phyloP scores from a whole-genome alignment of 2,113 vertebrate genomes.

The Otolemur garnettii region DNA sequence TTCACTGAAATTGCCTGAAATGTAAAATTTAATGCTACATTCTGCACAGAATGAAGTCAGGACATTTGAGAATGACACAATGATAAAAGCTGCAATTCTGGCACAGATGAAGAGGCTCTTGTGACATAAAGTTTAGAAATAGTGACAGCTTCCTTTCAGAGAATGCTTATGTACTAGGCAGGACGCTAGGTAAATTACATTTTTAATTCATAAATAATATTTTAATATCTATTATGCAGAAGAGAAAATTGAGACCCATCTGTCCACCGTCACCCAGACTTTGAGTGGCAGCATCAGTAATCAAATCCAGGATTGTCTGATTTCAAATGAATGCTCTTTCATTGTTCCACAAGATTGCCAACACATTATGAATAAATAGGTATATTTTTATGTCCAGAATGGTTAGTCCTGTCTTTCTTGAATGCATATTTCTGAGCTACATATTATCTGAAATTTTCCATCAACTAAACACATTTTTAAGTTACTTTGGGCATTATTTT shows the following conservation, averaged over 20 bases:
- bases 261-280: not conserved
- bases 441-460: not conserved
- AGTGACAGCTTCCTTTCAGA: not conserved
- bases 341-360: not conserved
- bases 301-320: not conserved
- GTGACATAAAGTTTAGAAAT: not conserved
- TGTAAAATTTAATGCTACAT: not conserved
- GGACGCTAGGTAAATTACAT: not conserved
- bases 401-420: not conserved
- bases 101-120: not conserved
- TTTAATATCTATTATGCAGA: not conserved
- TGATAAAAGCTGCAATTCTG: not conserved
- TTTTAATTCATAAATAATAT: conserved; percentile 13
- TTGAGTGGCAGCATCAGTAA: not conserved
- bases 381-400: not conserved
- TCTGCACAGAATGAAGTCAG: not conserved
- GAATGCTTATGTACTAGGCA: not conserved
- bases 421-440: not conserved
- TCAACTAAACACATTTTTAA: not conserved
- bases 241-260: not conserved
- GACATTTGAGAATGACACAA: not conserved
- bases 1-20: not conserved
- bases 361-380: not conserved
- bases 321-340: not conserved
- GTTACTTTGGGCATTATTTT: not conserved